Percentiles rank a stretch among this genome's conserved stretches.
Evolutionary conservation across 2,888 invertebrate genomes (phyloP).

Genomic region (Polydrusus cervinus): DNA sequence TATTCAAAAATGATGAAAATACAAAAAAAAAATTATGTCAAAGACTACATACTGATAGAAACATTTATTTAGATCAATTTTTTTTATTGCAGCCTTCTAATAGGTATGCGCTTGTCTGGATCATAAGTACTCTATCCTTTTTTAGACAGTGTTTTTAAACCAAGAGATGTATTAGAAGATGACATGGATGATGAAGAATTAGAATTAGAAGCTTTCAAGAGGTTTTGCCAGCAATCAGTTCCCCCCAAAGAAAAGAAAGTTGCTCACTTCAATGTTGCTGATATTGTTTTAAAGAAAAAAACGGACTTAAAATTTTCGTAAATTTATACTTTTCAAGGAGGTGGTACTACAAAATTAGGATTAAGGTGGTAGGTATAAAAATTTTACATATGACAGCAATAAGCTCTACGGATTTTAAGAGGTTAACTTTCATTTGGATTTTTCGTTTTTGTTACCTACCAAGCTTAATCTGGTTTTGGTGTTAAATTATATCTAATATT

Average conservation of each 20-base stretch:
- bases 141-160: conserved; percentile 83
- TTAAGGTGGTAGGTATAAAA: conserved; percentile 27
- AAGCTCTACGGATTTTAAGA: conserved; percentile 1
- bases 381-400: conserved; percentile 2
- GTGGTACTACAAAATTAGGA: conserved; percentile 23
- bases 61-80: neutral
- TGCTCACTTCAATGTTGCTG: conserved; percentile 84
- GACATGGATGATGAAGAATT: conserved; percentile 87
- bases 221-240: conserved; percentile 89
- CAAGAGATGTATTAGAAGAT: conserved; percentile 86
- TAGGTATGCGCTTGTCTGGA: conserved; percentile 2
- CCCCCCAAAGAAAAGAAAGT: conserved; percentile 85
- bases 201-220: conserved; percentile 90
- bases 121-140: conserved; percentile 41
- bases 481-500: conserved; percentile 12
- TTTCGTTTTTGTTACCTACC: conserved; percentile 13
- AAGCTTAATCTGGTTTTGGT: conserved; percentile 16
- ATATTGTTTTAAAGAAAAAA: conserved; percentile 81
- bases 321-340: neutral
- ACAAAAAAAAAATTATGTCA: too few relatives aligned
- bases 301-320: conserved; percentile 49
- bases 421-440: conserved; percentile 3
- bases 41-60: neutral
- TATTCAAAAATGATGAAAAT: too few relatives aligned
- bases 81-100: conserved; percentile 18